Conservation (phyloP, 2,113 vertebrate species). For the Channa maculata region DNA sequence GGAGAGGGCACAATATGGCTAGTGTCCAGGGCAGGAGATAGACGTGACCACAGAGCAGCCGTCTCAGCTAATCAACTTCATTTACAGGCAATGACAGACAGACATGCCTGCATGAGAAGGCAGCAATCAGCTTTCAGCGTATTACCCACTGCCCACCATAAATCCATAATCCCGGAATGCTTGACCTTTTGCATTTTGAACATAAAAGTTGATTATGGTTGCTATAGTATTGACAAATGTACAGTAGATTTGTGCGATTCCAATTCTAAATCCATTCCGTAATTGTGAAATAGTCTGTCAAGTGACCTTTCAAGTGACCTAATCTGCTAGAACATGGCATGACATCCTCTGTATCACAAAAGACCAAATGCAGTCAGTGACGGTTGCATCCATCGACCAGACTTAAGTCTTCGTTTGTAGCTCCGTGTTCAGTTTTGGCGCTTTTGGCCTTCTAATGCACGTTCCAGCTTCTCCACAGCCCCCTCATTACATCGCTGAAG, state of each 20-base stretch:
- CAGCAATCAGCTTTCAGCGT: slow-evolving; percentile 71
- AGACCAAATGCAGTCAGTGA: slow-evolving; percentile 26
- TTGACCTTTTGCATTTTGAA: slow-evolving; percentile 61
- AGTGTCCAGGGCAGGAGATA: slow-evolving; percentile 34
- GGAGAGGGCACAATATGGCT: slow-evolving; percentile 40
- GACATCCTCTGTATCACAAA: slow-evolving; percentile 44
- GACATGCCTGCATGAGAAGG: slow-evolving; percentile 24
- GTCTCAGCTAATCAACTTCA: slow-evolving; percentile 65
- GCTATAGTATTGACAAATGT: not conserved
- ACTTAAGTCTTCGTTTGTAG: slow-evolving; percentile 37
- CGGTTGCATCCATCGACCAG: slow-evolving; percentile 15
- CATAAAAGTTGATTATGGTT: slow-evolving; percentile 24
- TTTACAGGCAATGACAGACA: slow-evolving; percentile 54
- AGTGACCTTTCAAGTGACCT: not conserved
- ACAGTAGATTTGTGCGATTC: slow-evolving; percentile 6
- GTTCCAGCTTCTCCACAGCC: slow-evolving; percentile 21
- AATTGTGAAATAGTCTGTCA: slow-evolving; percentile 8
- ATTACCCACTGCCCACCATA: slow-evolving; percentile 52
- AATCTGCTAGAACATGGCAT: slow-evolving; percentile 36
- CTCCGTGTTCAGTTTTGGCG: slow-evolving; percentile 28
- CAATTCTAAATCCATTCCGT: not conserved
- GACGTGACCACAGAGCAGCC: slow-evolving; percentile 38
- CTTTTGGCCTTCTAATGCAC: slow-evolving; percentile 16
- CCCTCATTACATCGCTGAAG: slow-evolving; percentile 26
- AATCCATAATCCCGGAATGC: slow-evolving; percentile 69